Base-by-base conservation (phyloP, 2,113 vertebrate species). In the Toxotes jaculatrix region DNA sequence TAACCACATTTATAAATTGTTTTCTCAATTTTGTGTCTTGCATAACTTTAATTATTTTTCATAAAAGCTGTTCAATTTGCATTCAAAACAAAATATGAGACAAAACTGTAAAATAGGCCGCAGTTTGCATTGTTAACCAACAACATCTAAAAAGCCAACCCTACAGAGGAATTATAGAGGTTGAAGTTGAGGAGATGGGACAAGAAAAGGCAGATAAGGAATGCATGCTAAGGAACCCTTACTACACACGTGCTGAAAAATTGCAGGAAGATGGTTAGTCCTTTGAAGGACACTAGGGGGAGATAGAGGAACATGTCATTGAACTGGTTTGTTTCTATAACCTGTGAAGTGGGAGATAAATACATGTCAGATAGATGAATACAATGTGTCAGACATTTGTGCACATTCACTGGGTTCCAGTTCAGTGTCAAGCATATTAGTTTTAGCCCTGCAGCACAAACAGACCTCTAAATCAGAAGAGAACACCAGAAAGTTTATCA, bases 271-370 rank as follows among this genome's bases (percentile, higher is more conserved):
- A n/a, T 9, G 0, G 2, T 32, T 32, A 14, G 13, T 49, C 55
- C n/a, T 31, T 31, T 5, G 2, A 60, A 55, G 6, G 42, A 10
- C 91, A 92, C 74, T 63, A 89, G 91, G 36, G 79, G 87, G 86
- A 34, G 89, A 0, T 56, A 68, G 55, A 83, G 80, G 40, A 62
- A 34, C 67, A 72, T 55, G 17, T 1, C 36, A 27, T 2, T 36
- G 2, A 68, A 57, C 53, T n/a, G 4, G 9, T n/a, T 42, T 40
- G 4, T 59, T 59, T 56, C 14, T 32, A 17, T 4, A 16, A 19
- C 49, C 10, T 8, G 19, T 31, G 23, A 43, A 40, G 12, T 23
- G 4, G 10, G 1, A 45, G 51, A 17, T 63, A n/a, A 62, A 12
- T 13, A 43, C 4, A 31, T 6, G 27, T 13, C 23, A 60, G 7